A percentile compares a stretch with the other conserved stretches of the same genome.
Conservation (phyloP, 2,888 invertebrate species). For the Drosophila borealis region DNA sequence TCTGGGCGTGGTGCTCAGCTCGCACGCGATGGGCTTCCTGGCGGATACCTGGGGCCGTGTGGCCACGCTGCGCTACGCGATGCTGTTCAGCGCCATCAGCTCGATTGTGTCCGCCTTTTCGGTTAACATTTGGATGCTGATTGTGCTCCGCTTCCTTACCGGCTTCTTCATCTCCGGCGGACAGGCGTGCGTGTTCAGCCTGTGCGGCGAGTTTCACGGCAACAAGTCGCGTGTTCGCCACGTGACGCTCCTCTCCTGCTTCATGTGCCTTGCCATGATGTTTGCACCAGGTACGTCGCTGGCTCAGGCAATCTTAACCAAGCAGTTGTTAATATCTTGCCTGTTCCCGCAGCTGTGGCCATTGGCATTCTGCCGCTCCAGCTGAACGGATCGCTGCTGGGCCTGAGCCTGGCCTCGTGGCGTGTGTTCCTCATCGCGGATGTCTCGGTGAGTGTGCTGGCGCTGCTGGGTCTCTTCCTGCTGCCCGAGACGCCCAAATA, state of each 20-base stretch:
- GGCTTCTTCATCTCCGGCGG: conserved; percentile 87
- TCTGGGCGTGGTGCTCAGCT: conserved; percentile 89
- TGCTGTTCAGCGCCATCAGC: conserved; percentile 86
- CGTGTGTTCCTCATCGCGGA: conserved; percentile 89
- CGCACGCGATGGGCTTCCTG: conserved; percentile 92
- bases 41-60: conserved; percentile 91
- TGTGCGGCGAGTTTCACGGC: conserved; percentile 87
- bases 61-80: conserved; percentile 86
- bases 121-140: conserved; percentile 87
- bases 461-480: conserved; percentile 86
- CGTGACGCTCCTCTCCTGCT: conserved; percentile 87
- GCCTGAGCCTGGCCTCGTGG: conserved; percentile 90
- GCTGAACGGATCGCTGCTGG: conserved; percentile 85
- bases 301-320: neutral
- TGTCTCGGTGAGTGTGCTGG: conserved; percentile 88
- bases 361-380: conserved; percentile 89
- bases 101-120: conserved; percentile 87
- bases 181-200: conserved; percentile 87
- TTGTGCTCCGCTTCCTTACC: conserved; percentile 88
- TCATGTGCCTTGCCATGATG: conserved; percentile 86
- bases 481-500: conserved; percentile 94
- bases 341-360: conserved; percentile 86
- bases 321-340: neutral
- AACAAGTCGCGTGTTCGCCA: conserved; percentile 85
- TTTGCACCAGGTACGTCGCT: conserved; percentile 85